Evolutionary conservation across 2,113 vertebrate genomes (phyloP), one percentile per base, ranked within the genome.

Genomic region (Paracanthobrama guichenoti): DNA sequence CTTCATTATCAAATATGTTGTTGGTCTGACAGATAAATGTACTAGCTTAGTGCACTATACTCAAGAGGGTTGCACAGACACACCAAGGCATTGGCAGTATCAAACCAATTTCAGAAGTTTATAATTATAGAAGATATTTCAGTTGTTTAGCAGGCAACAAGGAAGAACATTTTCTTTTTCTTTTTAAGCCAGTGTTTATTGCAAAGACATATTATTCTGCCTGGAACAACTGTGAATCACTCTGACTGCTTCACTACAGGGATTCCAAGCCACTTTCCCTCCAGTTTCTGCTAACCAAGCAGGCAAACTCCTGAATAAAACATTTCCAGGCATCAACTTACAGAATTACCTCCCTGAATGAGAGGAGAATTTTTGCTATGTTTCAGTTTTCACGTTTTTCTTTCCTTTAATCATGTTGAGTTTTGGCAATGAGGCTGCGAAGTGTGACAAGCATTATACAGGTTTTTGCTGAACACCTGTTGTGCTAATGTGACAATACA

Each of bases 151-250:
- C 4, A 42, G 6, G 18, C 53, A 53, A 64, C 22, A 53, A 67
- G 7, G 3, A 69, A 31, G 6, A 48, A 22, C 16, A 64, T 46
- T 39, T 77, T n/a, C n/a, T n/a, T 48, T 48, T 53, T n/a, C 13
- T 24, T 72, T 82, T 39, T 42, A 87, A 80, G 74, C 69, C 86
- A 81, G 80, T 10, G 28, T 22, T 24, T 71, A 60, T 79, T 53
- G 67, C 83, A 89, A 89, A 86, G 64, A 89, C 85, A 79, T 85
- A 81, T 50, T 60, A 69, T 60, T 86, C 6, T 57, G 48, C 64
- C 12, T 6, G 26, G 66, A 82, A 71, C 79, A 71, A 57, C 79
- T 26, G 79, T 26, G 48, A 20, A 71, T 81, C 48, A 39, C 48
- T 71, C 66, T 55, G 66, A 81, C 79, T 81, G 66, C 48, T 81